phyloP scores from a whole-genome alignment of 64 coral and sea anemone genomes.

The Stichodactyla mertensii region DNA sequence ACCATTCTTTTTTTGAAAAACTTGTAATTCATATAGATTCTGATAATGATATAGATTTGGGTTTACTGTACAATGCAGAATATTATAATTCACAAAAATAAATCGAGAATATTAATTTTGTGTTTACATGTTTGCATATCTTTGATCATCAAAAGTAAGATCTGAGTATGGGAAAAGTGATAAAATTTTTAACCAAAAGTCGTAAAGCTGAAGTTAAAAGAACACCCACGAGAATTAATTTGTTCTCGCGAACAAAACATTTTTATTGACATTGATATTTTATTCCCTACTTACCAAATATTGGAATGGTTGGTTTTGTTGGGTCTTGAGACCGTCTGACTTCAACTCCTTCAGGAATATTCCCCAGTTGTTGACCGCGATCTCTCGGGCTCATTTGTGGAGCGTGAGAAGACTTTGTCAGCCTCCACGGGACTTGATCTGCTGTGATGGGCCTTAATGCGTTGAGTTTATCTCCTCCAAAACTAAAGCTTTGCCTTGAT shows the following conservation, averaged over 20 bases:
- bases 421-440: slow-evolving; percentile 93
- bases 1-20: too few relatives aligned
- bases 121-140: too few relatives aligned
- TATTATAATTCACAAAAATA: too few relatives aligned
- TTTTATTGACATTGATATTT: background rate
- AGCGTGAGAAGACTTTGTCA: slow-evolving; percentile 61
- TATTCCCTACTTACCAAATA: slow-evolving; percentile 68
- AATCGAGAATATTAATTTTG: too few relatives aligned
- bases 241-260: background rate
- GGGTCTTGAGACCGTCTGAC: slow-evolving; percentile 82
- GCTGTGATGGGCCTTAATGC: slow-evolving; percentile 83
- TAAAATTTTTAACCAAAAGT: too few relatives aligned
- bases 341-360: slow-evolving; percentile 96
- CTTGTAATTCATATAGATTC: too few relatives aligned
- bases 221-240: background rate
- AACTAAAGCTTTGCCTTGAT: slow-evolving; percentile 73
- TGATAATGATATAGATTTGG: too few relatives aligned
- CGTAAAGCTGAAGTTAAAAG: background rate
- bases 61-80: too few relatives aligned
- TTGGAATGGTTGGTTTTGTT: slow-evolving; percentile 78
- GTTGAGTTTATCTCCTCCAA: slow-evolving; percentile 53
- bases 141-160: too few relatives aligned
- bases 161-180: too few relatives aligned
- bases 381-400: slow-evolving; percentile 47
- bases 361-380: slow-evolving; percentile 48